Conservation (phyloP, 35 echinoderm and acorn worm genomes). For the Lytechinus variegatus region DNA sequence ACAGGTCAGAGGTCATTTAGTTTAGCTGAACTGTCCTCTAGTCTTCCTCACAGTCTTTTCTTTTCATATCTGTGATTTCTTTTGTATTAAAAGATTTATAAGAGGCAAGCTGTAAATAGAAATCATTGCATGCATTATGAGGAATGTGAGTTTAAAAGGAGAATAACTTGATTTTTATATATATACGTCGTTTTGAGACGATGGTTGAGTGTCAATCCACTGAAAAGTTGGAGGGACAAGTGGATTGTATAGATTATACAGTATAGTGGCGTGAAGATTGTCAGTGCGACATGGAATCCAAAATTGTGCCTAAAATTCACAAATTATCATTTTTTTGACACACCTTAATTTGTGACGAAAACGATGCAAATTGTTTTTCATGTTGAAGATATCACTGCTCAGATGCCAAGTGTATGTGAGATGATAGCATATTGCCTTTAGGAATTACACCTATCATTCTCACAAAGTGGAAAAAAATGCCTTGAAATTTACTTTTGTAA, state of each 20-base stretch:
- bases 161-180: neutral
- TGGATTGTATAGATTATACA: neutral
- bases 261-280: neutral
- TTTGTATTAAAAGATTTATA: neutral
- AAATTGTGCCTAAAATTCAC: neutral
- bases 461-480: neutral
- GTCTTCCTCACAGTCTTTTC: conserved; percentile 17
- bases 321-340: too few relatives aligned
- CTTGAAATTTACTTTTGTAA: conserved; percentile 15
- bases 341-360: neutral
- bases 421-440: neutral
- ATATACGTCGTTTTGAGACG: neutral
- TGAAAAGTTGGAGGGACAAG: neutral
- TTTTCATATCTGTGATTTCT: conserved; percentile 9
- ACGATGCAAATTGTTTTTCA: neutral
- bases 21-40: neutral
- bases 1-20: conserved; percentile 1
- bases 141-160: conserved; percentile 12
- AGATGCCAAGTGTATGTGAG: neutral
- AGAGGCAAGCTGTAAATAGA: conserved; percentile 11
- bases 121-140: conserved; percentile 6
- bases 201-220: neutral
- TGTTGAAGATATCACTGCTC: neutral
- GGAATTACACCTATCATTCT: neutral
- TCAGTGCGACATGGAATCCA: neutral